These are phyloP conservation scores for human (Homo sapiens) DNA, from an alignment of 2,113 vertebrate species.

Conservation along the genomic window DNA sequence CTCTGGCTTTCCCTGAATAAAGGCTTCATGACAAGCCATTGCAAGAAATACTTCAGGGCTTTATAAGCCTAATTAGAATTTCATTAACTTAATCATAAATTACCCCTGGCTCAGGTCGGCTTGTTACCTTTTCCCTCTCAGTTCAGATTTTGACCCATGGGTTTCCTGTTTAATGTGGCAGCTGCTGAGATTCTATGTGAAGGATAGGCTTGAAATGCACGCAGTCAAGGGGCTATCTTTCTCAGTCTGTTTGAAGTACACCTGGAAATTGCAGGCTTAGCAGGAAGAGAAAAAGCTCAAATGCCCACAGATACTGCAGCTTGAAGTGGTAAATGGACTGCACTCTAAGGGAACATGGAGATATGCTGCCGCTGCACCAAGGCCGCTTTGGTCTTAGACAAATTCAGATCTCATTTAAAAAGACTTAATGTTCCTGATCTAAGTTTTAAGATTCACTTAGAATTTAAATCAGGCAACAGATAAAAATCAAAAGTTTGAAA, in stretches of 20 bases:
- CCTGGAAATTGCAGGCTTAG: slow-evolving; percentile 72
- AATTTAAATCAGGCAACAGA: slow-evolving; percentile 28
- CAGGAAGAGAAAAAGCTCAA: slow-evolving; percentile 30
- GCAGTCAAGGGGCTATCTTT: slow-evolving; percentile 69
- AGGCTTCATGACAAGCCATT: slow-evolving; percentile 64
- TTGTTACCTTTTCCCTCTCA: slow-evolving; percentile 77
- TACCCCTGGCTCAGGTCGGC: slow-evolving; percentile 75
- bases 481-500: slow-evolving; percentile 12
- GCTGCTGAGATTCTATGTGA: slow-evolving; percentile 71
- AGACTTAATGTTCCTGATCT: background rate
- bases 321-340: background rate
- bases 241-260: slow-evolving; percentile 77
- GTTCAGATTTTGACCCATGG: slow-evolving; percentile 43
- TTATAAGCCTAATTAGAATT: slow-evolving; percentile 78
- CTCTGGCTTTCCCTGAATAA: slow-evolving; percentile 43
- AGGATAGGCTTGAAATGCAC: slow-evolving; percentile 67
- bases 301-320: background rate
- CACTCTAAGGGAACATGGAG: background rate
- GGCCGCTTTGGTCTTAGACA: background rate
- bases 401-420: slow-evolving; percentile 26
- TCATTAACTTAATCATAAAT: slow-evolving; percentile 82
- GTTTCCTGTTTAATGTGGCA: slow-evolving; percentile 78
- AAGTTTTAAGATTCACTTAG: slow-evolving; percentile 20
- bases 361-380: background rate
- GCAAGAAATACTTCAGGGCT: slow-evolving; percentile 69